Conservation (phyloP, 2,888 invertebrate genomes). For the Drosophila borborema region DNA sequence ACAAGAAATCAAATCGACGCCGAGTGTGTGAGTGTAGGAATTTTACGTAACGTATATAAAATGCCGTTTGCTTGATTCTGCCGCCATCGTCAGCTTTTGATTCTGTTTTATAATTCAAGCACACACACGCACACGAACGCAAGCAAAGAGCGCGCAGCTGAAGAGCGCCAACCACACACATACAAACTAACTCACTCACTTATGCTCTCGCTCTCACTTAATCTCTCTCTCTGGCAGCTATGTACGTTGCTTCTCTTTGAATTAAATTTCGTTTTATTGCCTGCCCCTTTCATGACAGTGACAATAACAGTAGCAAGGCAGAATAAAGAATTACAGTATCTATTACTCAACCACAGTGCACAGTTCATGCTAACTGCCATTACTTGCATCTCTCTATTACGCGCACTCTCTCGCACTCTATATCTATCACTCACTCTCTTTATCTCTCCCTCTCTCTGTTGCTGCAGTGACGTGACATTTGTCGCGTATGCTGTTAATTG, state of each 20-base stretch:
- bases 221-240: too few species aligned
- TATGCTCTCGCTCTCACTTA: slow-evolving; percentile 1
- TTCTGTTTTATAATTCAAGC: slow-evolving; percentile 77
- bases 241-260: slow-evolving; percentile 38
- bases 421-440: slow-evolving; percentile 2
- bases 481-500: slow-evolving; percentile 61
- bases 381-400: slow-evolving; percentile 35
- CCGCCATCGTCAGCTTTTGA: slow-evolving; percentile 73
- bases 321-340: slow-evolving; percentile 51
- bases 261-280: slow-evolving; percentile 51
- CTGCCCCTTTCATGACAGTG: slow-evolving; percentile 55
- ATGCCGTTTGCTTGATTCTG: slow-evolving; percentile 67
- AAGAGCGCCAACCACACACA: slow-evolving; percentile 13
- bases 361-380: slow-evolving; percentile 30
- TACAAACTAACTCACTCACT: background rate
- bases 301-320: slow-evolving; percentile 11
- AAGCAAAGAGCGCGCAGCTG: slow-evolving; percentile 11
- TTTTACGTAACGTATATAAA: slow-evolving; percentile 71
- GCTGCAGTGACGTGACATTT: slow-evolving; percentile 60
- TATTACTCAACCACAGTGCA: slow-evolving; percentile 66
- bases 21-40: slow-evolving; percentile 32
- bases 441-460: background rate
- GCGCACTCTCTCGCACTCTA: slow-evolving; percentile 25
- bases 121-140: slow-evolving; percentile 15
- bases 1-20: slow-evolving; percentile 54